Evolutionary conservation across 2,797 vertebrate species (phyloP), one percentile per base, ranked within the genome.

Genomic region (Masticophis lateralis): DNA sequence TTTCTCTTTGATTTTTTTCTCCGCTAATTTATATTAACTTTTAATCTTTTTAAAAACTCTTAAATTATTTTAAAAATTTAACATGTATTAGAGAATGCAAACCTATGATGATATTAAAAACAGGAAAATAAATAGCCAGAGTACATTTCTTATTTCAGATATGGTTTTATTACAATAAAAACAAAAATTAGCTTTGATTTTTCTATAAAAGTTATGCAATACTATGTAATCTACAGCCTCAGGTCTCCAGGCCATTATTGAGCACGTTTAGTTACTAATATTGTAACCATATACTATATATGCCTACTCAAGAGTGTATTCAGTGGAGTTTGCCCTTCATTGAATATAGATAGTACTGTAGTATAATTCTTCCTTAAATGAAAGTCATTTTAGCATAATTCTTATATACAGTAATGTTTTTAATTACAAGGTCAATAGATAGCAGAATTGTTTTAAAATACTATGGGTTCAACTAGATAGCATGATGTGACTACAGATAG

Each of bases 111-210:
- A 2, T 53, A 53, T 53, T 53, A 53, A 9, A 53, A 53, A 53
- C 51, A 2, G 28, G 89, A 32, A 63, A 37, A 13, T 89, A 87
- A 92, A 90, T 55, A 53, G 92, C 88, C 87, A 27, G 12, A 74
- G 6, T 43, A 91, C 0, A 90, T 32, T 89, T 66, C 57, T 95
- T 60, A 92, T 60, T 95, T 96, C 69, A 96, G 93, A 91, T 94
- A 92, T 91, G 93, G 90, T 96, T 97, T 83, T 97, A 97, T 97
- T 97, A 91, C 11, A 55, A 94, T 95, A 96, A 94, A 95, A 96
- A 95, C 79, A 96, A 92, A 87, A 95, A 92, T 56, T 92, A 91
- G 4, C 69, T 95, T 96, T 92, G 92, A 96, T 95, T 93, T 57
- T 11, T 90, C 13, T 96, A 60, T 83, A 91, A 96, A 96, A 96